Percentiles rank a stretch among this genome's conserved stretches.
Conservation (phyloP, 2,797 vertebrate species). For the Gymnodraco acuticeps region DNA sequence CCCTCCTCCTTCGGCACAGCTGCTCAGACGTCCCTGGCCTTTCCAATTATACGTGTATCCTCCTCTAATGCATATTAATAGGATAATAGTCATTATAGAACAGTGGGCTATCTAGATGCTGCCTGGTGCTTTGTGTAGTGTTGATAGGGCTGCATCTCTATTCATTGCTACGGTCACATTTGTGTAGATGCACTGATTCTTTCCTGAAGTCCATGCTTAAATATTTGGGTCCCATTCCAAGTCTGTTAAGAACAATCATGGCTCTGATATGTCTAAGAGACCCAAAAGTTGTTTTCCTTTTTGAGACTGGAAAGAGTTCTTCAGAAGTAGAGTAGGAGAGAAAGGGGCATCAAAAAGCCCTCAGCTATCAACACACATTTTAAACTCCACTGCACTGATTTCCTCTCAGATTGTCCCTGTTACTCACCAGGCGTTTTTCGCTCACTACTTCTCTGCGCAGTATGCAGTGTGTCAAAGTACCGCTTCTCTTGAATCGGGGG, state of each 20-base stretch:
- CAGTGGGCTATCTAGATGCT: slow-evolving; percentile 33
- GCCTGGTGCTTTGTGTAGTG: slow-evolving; percentile 46
- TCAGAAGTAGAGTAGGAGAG: slow-evolving; percentile 4
- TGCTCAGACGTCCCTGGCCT: slow-evolving; percentile 36
- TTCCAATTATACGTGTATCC: slow-evolving; percentile 24
- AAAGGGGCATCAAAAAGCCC: slow-evolving; percentile 17
- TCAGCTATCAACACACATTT: slow-evolving; percentile 36
- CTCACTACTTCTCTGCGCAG: slow-evolving; percentile 24
- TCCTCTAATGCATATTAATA: slow-evolving; percentile 36
- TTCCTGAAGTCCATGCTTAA: slow-evolving; percentile 19
- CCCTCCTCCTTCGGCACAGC: slow-evolving; percentile 39
- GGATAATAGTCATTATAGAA: slow-evolving; percentile 19
- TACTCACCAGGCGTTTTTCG: slow-evolving; percentile 18
- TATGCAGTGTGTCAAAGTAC: slow-evolving; percentile 41
- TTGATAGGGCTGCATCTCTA: slow-evolving; percentile 43
- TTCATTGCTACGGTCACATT: slow-evolving; percentile 17
- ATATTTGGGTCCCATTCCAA: slow-evolving; percentile 11
- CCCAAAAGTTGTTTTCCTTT: slow-evolving; percentile 10
- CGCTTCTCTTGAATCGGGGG: slow-evolving; percentile 22
- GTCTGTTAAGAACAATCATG: slow-evolving; percentile 1
- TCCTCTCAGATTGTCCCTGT: slow-evolving; percentile 25
- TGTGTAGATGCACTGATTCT: slow-evolving; percentile 25
- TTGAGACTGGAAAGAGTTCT: slow-evolving; percentile 18
- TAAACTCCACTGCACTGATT: slow-evolving; percentile 50
- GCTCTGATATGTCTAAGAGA: neutral